Base-by-base conservation (phyloP, 2,888 invertebrate species). In the Gerris lacustris region DNA sequence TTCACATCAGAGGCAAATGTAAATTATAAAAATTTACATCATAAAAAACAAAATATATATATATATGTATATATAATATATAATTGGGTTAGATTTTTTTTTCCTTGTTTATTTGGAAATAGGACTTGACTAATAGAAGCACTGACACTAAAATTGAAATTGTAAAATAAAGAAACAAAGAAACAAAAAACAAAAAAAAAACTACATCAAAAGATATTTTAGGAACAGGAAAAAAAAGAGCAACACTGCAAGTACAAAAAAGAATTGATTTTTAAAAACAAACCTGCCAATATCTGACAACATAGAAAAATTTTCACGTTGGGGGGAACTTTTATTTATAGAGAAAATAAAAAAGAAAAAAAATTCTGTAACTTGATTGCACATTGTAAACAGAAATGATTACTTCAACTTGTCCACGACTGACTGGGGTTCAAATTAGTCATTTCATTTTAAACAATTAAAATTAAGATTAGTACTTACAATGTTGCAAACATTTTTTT, bases 401-500 rank as follows among this genome's bases (percentile, higher is more conserved):
- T 75, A 76, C 76, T 76, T 76, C 74, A 75, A 76, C 76, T 76
- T 76, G 76, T 74, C 76, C 76, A 69, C 70, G 67, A 69, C 68
- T 68, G 71, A 66, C 11, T 66, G 1, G 67, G 31, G 31, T 31
- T 31, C 31, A 31, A 31, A 31, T 31, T 31, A 71, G 67, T 68
- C 63, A 68, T 63, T 18, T 31, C 31, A 31, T 31, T 31, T 31
- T 31, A 67, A 67, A 45, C 15, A 67, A 43, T 67, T 11, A 67
- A 45, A 64, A 64, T 15, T n/a, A 55, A 69, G 18, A 44, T 64
- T 31, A 44, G 74, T 74, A 75, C 76, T 75, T 73, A 75, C 76
- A 76, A 76, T 76, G 76, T 76, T 76, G 76, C 76, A 67, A 55
- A 11, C 55, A 31, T 31, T 31, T 31, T 31, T 31, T 31, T 31